These are phyloP conservation scores for Puntigrus tetrazona DNA, from an alignment of 2,113 vertebrate genomes.

Conservation along the genomic window DNA sequence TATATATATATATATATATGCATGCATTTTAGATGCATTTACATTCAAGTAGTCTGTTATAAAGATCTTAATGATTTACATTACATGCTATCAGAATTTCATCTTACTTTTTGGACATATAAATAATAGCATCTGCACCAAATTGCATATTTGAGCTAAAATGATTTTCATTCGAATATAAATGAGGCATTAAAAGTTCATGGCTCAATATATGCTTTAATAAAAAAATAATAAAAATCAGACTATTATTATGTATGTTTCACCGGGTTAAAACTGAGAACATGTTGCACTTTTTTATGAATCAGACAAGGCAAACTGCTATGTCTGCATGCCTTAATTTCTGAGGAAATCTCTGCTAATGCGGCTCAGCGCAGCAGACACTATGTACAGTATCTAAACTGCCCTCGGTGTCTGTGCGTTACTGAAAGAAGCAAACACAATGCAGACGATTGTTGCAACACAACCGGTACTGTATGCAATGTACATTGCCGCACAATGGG, in stretches of 20 bases:
- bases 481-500: not conserved
- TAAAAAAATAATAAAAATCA: too few species aligned
- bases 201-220: too few species aligned
- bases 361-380: not conserved
- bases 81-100: too few species aligned
- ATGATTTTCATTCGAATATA: too few species aligned
- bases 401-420: not conserved
- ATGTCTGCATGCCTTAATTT: not conserved
- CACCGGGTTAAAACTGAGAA: not conserved
- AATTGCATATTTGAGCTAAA: too few species aligned
- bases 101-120: too few species aligned
- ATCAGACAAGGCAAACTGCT: not conserved
- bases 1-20: too few species aligned
- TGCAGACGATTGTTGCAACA: slow-evolving; percentile 12
- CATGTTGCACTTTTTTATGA: not conserved
- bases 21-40: too few species aligned
- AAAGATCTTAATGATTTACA: too few species aligned
- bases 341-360: not conserved
- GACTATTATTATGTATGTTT: not conserved
- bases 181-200: too few species aligned
- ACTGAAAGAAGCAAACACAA: slow-evolving; percentile 9
- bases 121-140: too few species aligned
- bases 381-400: not conserved
- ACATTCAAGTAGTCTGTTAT: too few species aligned
- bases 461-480: not conserved